These are phyloP conservation scores for Sigmodon hispidus DNA, from an alignment of 2,113 vertebrate species.

Conservation along the genomic window DNA sequence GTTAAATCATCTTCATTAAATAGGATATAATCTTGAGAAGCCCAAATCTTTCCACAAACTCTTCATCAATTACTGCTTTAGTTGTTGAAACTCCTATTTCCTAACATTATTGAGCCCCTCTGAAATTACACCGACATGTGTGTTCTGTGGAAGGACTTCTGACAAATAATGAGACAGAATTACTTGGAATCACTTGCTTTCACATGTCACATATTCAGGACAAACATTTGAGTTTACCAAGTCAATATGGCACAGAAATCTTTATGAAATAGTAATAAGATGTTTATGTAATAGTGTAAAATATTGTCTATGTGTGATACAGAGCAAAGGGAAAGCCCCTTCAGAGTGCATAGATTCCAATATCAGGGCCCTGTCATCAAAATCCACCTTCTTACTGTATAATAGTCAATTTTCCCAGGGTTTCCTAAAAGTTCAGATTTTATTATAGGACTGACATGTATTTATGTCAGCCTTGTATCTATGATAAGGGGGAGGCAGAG, in stretches of 20 bases:
- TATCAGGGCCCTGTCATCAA: background rate
- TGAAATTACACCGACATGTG: background rate
- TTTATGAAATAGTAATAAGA: background rate
- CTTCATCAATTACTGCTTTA: background rate
- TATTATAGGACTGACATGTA: background rate
- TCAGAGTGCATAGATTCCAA: background rate
- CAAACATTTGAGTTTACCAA: background rate
- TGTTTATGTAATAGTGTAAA: background rate
- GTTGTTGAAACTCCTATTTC: background rate
- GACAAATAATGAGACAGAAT: constrained; percentile 23
- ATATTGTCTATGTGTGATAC: background rate
- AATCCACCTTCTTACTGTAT: background rate
- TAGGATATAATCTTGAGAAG: background rate
- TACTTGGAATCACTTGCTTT: background rate
- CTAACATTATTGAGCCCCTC: background rate
- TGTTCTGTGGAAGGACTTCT: background rate
- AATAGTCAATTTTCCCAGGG: background rate
- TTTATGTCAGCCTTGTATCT: background rate
- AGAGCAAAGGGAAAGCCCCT: background rate
- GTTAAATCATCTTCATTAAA: background rate
- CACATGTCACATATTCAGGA: background rate
- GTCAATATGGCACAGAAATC: background rate
- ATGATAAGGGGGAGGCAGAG: background rate
- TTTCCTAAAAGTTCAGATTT: background rate
- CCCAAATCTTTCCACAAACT: background rate